Percentiles rank a stretch among this genome's conserved stretches.
Conservation (phyloP, 1,140 invertebrate species). For the Drosophila trapezifrons region DNA sequence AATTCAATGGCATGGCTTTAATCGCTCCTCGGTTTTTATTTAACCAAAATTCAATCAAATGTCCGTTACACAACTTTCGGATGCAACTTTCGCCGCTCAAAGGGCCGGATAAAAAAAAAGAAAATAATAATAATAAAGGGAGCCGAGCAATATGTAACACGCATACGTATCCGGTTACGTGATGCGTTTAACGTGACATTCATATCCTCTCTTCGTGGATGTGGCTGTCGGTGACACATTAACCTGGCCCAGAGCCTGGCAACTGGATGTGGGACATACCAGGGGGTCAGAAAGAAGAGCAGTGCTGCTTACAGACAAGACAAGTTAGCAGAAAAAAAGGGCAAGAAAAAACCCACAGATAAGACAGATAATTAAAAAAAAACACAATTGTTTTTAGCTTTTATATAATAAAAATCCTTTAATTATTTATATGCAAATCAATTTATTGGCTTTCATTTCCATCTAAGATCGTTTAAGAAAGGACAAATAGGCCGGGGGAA, state of each 20-base stretch:
- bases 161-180: slow-evolving; percentile 49
- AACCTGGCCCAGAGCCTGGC: slow-evolving; percentile 44
- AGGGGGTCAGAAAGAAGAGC: not conserved
- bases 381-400: too few species aligned
- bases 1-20: slow-evolving; percentile 4
- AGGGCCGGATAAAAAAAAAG: slow-evolving; percentile 14
- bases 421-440: not conserved
- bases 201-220: slow-evolving; percentile 23
- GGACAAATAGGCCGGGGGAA: not conserved
- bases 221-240: slow-evolving; percentile 49
- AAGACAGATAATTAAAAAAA: too few species aligned
- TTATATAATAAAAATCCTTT: not conserved
- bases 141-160: slow-evolving; percentile 33
- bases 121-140: slow-evolving; percentile 6
- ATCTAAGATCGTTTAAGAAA: not conserved
- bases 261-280: not conserved
- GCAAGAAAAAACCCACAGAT: not conserved
- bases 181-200: slow-evolving; percentile 48
- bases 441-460: not conserved
- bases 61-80: slow-evolving; percentile 27
- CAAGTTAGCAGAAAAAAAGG: not conserved
- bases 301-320: not conserved
- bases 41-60: slow-evolving; percentile 37
- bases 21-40: not conserved
- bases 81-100: slow-evolving; percentile 27